A percentile compares a stretch with the other conserved stretches of the same genome.
Conservation (phyloP, 1,140 invertebrate species). For the Archivesica marissinica region DNA sequence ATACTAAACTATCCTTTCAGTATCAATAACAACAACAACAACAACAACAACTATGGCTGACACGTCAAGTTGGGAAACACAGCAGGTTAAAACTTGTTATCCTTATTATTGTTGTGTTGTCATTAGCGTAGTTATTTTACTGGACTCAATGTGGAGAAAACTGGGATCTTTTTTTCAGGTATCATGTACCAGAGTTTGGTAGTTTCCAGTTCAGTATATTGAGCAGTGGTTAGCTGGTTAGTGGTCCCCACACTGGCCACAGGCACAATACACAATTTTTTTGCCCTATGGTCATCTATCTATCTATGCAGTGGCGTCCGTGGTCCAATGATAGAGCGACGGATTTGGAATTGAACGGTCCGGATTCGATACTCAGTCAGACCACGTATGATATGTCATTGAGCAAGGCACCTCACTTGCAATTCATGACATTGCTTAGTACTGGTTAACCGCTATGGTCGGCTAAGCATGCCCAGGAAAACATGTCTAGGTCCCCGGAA, state of each 20-base stretch:
- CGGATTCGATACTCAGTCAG: too few species aligned
- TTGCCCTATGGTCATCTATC: neutral
- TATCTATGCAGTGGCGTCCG: neutral
- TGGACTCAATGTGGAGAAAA: neutral
- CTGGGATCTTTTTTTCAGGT: neutral
- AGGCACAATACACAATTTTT: neutral
- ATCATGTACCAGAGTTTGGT: neutral
- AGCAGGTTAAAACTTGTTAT: slow-evolving; percentile 51
- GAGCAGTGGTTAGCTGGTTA: too few species aligned
- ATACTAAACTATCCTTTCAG: too few species aligned
- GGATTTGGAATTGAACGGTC: too few species aligned
- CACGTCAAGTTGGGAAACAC: slow-evolving; percentile 53
- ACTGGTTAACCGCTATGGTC: too few species aligned
- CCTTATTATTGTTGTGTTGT: neutral
- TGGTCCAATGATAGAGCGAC: too few species aligned
- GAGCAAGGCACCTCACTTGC: too few species aligned
- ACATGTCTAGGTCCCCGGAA: too few species aligned
- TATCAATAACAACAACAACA: neutral
- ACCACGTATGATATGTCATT: too few species aligned
- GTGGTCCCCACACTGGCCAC: neutral
- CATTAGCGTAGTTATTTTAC: neutral
- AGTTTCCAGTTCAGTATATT: neutral
- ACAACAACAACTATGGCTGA: slow-evolving; percentile 54
- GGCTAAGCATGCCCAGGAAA: too few species aligned
- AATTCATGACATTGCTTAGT: too few species aligned